These are phyloP conservation scores for Sylvicola fuscatus DNA, from an alignment of 2,888 invertebrate genomes.

Conservation along the genomic window DNA sequence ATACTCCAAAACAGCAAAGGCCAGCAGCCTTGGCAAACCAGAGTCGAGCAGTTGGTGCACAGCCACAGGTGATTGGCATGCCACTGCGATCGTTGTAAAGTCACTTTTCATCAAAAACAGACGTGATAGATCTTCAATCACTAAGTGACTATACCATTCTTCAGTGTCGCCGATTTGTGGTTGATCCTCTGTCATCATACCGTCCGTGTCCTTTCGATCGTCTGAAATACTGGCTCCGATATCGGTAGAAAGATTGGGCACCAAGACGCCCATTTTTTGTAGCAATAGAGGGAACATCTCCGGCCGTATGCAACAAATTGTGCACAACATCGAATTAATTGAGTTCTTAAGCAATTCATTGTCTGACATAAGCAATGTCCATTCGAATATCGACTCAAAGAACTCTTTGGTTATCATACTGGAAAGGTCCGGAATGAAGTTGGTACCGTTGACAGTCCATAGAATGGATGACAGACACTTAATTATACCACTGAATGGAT, in stretches of 20 bases:
- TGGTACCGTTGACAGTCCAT: constrained; percentile 47
- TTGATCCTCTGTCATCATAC: constrained; percentile 51
- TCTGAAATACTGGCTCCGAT: constrained; percentile 34
- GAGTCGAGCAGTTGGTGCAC: constrained; percentile 58
- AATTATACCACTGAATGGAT: constrained; percentile 29
- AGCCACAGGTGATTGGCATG: constrained; percentile 61
- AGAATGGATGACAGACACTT: constrained; percentile 67
- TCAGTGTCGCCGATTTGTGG: constrained; percentile 25
- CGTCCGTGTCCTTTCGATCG: constrained; percentile 26
- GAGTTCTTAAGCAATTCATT: constrained; percentile 59
- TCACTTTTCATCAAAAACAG: constrained; percentile 39
- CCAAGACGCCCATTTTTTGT: constrained; percentile 45
- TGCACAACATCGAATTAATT: constrained; percentile 69
- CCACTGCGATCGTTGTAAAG: constrained; percentile 54
- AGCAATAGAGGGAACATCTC: constrained; percentile 53
- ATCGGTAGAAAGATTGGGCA: constrained; percentile 29
- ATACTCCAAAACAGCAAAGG: constrained; percentile 35
- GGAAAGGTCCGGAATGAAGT: constrained; percentile 39
- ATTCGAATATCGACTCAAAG: constrained; percentile 55
- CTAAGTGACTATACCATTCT: constrained; percentile 36
- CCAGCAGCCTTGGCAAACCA: constrained; percentile 42
- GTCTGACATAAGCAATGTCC: constrained; percentile 49
- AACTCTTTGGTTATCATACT: constrained; percentile 50
- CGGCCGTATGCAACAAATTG: constrained; percentile 66
- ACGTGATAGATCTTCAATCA: constrained; percentile 31